Conservation (phyloP, 2,113 vertebrate genomes). For the Fukomys damarensis region DNA sequence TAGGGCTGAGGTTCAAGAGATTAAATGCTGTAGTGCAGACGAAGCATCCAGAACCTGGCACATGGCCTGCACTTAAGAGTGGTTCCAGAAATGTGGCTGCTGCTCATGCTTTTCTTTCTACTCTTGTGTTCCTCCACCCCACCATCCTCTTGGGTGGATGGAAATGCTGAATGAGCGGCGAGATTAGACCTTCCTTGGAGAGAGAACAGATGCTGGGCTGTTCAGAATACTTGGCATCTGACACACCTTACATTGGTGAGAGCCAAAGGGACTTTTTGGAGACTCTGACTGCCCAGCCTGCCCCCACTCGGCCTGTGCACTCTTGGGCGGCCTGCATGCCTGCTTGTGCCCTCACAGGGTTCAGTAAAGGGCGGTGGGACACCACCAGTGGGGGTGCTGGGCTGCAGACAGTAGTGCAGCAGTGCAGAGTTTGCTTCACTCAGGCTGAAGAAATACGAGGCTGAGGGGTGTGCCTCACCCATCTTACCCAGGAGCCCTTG, state of each 20-base stretch:
- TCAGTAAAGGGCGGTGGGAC: not conserved
- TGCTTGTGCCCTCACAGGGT: not conserved
- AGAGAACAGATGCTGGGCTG: not conserved
- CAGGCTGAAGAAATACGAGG: accelerated
- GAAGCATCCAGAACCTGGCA: not conserved
- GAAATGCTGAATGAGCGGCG: conserved; percentile 15
- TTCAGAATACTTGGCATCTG: not conserved
- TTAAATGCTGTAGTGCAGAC: not conserved
- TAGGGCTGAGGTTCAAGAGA: not conserved
- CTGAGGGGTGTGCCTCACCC: accelerated
- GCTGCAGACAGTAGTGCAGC: not conserved
- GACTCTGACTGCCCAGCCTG: not conserved
- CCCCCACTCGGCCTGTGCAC: not conserved
- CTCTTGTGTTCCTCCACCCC: not conserved
- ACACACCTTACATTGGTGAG: not conserved
- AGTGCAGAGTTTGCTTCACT: not conserved
- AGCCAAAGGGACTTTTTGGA: not conserved
- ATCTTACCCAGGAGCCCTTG: not conserved
- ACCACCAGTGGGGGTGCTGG: not conserved
- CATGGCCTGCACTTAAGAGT: not conserved
- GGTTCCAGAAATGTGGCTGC: not conserved
- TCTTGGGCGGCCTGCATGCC: not conserved
- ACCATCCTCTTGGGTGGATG: not conserved
- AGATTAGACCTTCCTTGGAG: not conserved
- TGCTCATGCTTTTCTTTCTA: not conserved